Evolutionary conservation across 2,797 vertebrate genomes (phyloP).

Genomic region (Labeo calbasu): DNA sequence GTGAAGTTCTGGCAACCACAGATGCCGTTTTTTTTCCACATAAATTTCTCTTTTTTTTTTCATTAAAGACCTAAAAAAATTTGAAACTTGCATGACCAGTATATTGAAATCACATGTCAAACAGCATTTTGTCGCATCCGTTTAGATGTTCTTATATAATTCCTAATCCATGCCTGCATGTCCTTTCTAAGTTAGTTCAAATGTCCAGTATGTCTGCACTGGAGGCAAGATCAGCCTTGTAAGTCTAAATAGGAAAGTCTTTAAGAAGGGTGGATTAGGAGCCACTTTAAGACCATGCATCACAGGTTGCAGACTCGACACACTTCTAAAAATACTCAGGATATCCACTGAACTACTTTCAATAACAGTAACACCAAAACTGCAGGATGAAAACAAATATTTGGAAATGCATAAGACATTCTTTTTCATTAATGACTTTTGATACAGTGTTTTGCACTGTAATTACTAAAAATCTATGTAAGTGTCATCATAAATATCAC

Average conservation of each 20-base stretch:
- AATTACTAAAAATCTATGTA: neutral
- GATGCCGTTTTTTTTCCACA: neutral
- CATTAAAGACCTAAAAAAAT: neutral
- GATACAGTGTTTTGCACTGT: neutral
- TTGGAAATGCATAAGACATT: neutral
- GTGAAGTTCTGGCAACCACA: neutral
- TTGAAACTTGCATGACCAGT: neutral
- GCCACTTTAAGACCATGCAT: slow-evolving; percentile 64
- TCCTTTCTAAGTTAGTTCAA: slow-evolving; percentile 29
- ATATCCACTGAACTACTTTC: slow-evolving; percentile 43
- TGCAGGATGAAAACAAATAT: neutral
- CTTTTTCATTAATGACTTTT: neutral
- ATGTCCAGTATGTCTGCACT: slow-evolving; percentile 26
- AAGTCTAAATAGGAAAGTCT: slow-evolving; percentile 35
- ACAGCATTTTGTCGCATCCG: neutral
- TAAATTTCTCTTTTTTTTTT: neutral
- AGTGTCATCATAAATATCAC: too few species aligned
- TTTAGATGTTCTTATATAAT: slow-evolving; percentile 3
- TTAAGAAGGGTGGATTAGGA: slow-evolving; percentile 64
- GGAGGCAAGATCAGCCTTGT: slow-evolving; percentile 39
- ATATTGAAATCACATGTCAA: neutral
- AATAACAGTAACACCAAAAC: neutral
- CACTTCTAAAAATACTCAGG: slow-evolving; percentile 58
- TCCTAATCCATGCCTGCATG: neutral
- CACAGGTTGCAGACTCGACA: slow-evolving; percentile 57